These are phyloP conservation scores for Chymomyza amoena DNA, from an alignment of 2,888 invertebrate genomes.

Conservation along the genomic window DNA sequence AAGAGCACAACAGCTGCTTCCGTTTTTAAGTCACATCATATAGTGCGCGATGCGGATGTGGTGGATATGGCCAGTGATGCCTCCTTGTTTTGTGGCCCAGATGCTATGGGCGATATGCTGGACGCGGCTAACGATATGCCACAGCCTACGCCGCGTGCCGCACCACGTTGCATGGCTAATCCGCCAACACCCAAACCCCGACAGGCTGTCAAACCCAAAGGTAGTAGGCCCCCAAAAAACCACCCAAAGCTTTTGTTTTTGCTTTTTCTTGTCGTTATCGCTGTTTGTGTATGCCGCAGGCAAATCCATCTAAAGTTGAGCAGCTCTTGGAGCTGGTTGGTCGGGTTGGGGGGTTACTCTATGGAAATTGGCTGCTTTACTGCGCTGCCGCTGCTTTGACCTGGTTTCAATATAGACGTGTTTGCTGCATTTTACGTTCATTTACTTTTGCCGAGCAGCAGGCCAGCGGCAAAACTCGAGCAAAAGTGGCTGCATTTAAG, in stretches of 20 bases:
- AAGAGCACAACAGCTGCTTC: constrained; percentile 63
- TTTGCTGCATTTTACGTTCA: constrained; percentile 11
- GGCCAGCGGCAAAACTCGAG: background rate
- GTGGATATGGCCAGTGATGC: constrained; percentile 79
- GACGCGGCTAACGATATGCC: constrained; percentile 33
- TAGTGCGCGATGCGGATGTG: constrained; percentile 66
- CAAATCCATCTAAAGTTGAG: constrained; percentile 15
- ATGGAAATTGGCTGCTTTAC: constrained; percentile 20
- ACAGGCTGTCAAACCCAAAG: constrained; percentile 69
- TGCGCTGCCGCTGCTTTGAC: constrained; percentile 42
- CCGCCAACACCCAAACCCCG: constrained; percentile 78
- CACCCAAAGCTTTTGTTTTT: background rate
- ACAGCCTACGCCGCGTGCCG: constrained; percentile 75
- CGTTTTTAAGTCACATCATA: constrained; percentile 57
- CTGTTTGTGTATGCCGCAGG: background rate
- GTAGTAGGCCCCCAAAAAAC: constrained; percentile 28
- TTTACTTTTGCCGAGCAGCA: background rate
- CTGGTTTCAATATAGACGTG: constrained; percentile 42
- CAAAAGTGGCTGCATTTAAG: background rate
- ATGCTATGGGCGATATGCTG: constrained; percentile 26
- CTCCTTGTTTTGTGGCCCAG: constrained; percentile 72
- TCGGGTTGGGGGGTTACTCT: background rate
- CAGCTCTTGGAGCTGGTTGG: background rate
- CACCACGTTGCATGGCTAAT: constrained; percentile 67
- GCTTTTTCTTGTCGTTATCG: background rate